Evolutionary conservation across 2,797 vertebrate species (phyloP).

Genomic region (Chelidonichthys spinosus): DNA sequence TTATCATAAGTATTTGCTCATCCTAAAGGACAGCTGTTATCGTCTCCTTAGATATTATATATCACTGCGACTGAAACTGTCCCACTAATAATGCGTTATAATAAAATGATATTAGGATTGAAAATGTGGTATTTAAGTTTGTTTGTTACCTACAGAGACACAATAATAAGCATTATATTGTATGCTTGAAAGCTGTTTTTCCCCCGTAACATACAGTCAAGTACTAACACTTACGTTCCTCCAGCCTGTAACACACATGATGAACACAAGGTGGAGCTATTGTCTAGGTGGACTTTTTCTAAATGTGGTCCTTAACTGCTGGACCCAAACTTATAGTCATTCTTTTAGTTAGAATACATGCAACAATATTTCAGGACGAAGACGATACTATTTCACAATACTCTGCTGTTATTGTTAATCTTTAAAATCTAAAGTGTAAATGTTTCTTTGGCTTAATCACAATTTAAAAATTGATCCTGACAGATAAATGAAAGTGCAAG

Average conservation of each 20-base stretch:
- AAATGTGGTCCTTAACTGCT: background rate
- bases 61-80: background rate
- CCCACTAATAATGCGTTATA: background rate
- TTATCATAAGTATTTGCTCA: background rate
- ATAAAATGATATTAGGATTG: background rate
- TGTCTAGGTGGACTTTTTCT: slow-evolving; percentile 45
- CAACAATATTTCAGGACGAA: background rate
- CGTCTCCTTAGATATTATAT: background rate
- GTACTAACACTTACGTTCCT: too few species aligned
- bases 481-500: background rate
- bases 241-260: slow-evolving; percentile 26
- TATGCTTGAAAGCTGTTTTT: background rate
- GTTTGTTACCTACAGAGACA: background rate
- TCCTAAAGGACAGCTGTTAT: background rate
- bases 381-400: background rate
- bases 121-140: too few species aligned
- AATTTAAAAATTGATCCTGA: background rate
- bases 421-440: background rate
- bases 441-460: too few species aligned
- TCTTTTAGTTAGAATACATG: slow-evolving; percentile 5
- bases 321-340: background rate
- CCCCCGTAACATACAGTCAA: background rate
- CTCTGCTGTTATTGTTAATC: background rate
- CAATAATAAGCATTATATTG: background rate
- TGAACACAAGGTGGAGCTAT: slow-evolving; percentile 70